Evolutionary conservation across 1,140 invertebrate genomes (phyloP).

Genomic region (Campodea augens): DNA sequence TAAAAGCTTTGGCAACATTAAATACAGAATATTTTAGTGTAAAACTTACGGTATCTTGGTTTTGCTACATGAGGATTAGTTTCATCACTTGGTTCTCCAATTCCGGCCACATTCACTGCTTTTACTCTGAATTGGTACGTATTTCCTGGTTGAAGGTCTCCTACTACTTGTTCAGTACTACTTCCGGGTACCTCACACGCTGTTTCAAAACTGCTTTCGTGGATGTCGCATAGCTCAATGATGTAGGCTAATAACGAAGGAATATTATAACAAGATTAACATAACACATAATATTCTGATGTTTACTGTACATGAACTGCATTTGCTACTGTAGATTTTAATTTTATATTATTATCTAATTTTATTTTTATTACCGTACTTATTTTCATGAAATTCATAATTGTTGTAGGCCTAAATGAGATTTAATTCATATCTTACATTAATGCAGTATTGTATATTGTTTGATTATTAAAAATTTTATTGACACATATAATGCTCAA

Average conservation of each 20-base stretch:
- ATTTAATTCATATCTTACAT: no score
- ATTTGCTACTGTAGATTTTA: no score
- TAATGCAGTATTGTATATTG: no score
- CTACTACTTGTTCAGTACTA: conserved; percentile 58
- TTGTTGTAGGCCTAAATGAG: no score
- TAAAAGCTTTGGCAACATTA: no score
- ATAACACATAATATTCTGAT: no score
- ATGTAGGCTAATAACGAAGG: conserved; percentile 50
- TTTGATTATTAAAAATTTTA: no score
- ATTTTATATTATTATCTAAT: conserved; percentile 12
- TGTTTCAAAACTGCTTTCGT: conserved; percentile 38
- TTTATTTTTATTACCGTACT: no score
- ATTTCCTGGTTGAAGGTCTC: conserved; percentile 78
- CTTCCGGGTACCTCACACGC: conserved; percentile 59
- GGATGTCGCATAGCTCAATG: conserved; percentile 68
- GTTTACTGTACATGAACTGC: no score
- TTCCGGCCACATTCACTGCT: conserved; percentile 90
- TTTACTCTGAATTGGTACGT: conserved; percentile 87
- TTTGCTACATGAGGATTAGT: conserved; percentile 91
- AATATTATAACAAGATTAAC: not conserved
- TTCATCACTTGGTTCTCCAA: conserved; percentile 82
- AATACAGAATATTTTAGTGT: not conserved
- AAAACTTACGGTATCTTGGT: conserved; percentile 62
- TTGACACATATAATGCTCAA: no score
- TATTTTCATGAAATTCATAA: no score